phyloP scores from a whole-genome alignment of 1,140 invertebrate species.

The Drosophila equinoxialis region DNA sequence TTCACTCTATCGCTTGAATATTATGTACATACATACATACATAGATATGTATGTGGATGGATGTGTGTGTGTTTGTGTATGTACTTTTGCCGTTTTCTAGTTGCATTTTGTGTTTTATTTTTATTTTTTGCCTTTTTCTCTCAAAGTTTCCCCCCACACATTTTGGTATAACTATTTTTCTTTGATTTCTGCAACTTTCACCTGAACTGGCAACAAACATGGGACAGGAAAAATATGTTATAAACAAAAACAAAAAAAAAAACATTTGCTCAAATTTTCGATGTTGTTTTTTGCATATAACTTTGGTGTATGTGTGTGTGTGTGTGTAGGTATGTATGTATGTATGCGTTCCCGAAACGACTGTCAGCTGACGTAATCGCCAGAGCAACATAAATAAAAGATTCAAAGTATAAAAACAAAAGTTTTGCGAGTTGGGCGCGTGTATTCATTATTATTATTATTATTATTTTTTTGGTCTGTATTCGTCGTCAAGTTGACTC shows the following conservation, averaged over 20 bases:
- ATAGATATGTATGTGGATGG: no score
- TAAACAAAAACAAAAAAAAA: constrained; percentile 24
- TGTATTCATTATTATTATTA: constrained; percentile 24
- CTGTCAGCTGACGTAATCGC: constrained; percentile 70
- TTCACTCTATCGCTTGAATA: neutral
- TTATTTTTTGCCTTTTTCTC: constrained; percentile 33
- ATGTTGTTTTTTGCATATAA: constrained; percentile 22
- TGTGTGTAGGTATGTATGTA: constrained; percentile 14
- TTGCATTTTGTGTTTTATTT: constrained; percentile 7
- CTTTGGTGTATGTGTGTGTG: constrained; percentile 19
- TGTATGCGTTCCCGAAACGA: constrained; percentile 43
- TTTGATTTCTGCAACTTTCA: constrained; percentile 73
- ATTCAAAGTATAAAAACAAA: constrained; percentile 60
- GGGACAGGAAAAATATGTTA: constrained; percentile 44
- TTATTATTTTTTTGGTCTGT: constrained; percentile 8
- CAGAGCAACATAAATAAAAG: constrained; percentile 58
- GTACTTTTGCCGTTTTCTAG: constrained; percentile 12
- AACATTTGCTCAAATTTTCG: constrained; percentile 27
- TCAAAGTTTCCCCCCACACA: constrained; percentile 43
- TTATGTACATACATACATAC: neutral
- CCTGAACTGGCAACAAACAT: constrained; percentile 36
- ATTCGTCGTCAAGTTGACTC: constrained; percentile 60
- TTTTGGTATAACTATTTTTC: constrained; percentile 19
- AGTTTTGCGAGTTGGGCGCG: constrained; percentile 53
- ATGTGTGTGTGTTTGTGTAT: no score